A percentile compares a stretch with the other conserved stretches of the same genome.
phyloP scores from a whole-genome alignment of 1,140 invertebrate genomes.

The Leptinotarsa undecemlineata region DNA sequence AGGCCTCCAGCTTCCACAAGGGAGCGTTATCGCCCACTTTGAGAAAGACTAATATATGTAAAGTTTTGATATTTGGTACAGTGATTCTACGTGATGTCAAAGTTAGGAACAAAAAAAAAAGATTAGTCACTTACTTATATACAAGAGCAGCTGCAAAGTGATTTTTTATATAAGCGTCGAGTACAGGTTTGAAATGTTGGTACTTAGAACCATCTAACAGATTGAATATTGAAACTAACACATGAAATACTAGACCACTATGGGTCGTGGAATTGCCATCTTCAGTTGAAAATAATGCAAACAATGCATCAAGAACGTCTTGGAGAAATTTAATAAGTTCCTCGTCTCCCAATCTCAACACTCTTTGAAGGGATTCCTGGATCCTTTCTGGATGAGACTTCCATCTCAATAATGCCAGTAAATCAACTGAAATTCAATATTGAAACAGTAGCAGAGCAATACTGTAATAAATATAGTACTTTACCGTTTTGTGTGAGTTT shows the following conservation, averaged over 20 bases:
- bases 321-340: conserved; percentile 97
- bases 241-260: conserved; percentile 68
- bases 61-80: not conserved
- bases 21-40: too few relatives aligned
- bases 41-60: too few relatives aligned
- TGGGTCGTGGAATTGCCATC: conserved; percentile 79
- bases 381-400: conserved; percentile 84
- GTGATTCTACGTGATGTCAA: not conserved
- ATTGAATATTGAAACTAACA: conserved; percentile 88
- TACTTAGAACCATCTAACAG: conserved; percentile 90
- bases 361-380: conserved; percentile 78
- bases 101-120: not conserved
- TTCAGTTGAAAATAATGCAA: conserved; percentile 92
- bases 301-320: conserved; percentile 92
- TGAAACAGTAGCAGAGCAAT: not conserved
- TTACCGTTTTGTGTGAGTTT: conserved; percentile 92
- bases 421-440: conserved; percentile 68
- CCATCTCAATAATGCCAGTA: conserved; percentile 89
- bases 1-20: too few relatives aligned
- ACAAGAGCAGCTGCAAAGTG: conserved; percentile 95
- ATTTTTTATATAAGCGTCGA: conserved; percentile 93
- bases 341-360: conserved; percentile 79
- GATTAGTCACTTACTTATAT: conserved; percentile 74
- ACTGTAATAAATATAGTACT: not conserved
- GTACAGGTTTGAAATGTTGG: conserved; percentile 92